Evolutionary conservation across 2,888 invertebrate genomes (phyloP).

Genomic region (Hirtodrosophila duncani): DNA sequence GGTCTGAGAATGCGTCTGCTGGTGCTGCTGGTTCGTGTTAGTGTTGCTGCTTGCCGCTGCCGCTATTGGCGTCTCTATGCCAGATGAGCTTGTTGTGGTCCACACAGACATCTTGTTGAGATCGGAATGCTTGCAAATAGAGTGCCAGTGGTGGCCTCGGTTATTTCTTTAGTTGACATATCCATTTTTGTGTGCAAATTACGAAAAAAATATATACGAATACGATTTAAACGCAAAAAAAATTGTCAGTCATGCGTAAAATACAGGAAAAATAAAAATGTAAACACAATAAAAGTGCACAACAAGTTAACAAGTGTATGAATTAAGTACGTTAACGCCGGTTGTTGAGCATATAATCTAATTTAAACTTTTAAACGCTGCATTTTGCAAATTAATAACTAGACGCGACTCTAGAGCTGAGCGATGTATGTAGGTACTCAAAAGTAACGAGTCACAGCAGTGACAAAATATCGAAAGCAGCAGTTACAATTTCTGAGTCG

Average conservation of each 20-base stretch:
- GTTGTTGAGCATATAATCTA: too few relatives aligned
- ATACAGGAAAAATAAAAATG: conserved; percentile 3
- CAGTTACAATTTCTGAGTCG: too few relatives aligned
- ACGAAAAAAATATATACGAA: too few relatives aligned
- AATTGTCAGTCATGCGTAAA: conserved; percentile 3
- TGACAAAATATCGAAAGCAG: too few relatives aligned
- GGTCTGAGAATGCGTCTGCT: too few relatives aligned
- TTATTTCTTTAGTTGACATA: conserved; percentile 28
- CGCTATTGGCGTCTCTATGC: conserved; percentile 72
- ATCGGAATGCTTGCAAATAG: background rate
- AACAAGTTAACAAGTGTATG: conserved; percentile 7
- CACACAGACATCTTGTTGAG: conserved; percentile 82
- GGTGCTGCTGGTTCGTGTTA: background rate
- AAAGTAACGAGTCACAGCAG: too few relatives aligned
- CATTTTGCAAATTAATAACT: too few relatives aligned
- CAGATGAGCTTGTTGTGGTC: conserved; percentile 84
- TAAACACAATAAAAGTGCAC: conserved; percentile 10
- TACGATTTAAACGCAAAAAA: conserved; percentile 2
- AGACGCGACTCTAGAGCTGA: too few relatives aligned
- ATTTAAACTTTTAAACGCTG: too few relatives aligned
- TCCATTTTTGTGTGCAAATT: too few relatives aligned
- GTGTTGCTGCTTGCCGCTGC: conserved; percentile 22
- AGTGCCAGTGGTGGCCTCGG: conserved; percentile 15
- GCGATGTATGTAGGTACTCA: too few relatives aligned
- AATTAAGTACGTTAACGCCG: conserved; percentile 27